These are phyloP conservation scores for Pecten maximus DNA, from an alignment of 2,888 invertebrate genomes.

Conservation along the genomic window DNA sequence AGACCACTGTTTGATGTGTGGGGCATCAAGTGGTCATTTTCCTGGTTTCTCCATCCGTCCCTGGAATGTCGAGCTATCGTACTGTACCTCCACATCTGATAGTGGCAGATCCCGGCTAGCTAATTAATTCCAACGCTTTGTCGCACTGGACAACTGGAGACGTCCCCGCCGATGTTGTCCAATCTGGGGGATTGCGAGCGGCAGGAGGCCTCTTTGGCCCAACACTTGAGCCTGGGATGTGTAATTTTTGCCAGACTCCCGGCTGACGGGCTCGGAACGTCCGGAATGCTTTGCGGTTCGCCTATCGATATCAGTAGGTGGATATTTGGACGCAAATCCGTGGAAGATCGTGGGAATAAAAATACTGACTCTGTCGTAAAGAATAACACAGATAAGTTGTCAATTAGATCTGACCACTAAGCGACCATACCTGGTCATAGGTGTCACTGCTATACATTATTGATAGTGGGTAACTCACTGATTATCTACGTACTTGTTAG, in stretches of 20 bases:
- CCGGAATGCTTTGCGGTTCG: conserved; percentile 30
- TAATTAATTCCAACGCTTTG: conserved; percentile 20
- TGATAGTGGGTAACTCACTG: background rate
- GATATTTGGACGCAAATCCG: background rate
- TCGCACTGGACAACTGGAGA: background rate
- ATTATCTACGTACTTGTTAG: background rate
- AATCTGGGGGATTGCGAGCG: conserved; percentile 5
- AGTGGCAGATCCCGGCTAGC: background rate
- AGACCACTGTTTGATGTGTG: background rate
- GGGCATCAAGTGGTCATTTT: background rate
- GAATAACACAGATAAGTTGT: background rate
- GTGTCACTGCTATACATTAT: background rate
- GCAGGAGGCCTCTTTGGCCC: conserved; percentile 20
- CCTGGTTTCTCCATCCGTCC: background rate
- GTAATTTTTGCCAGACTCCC: conserved; percentile 1
- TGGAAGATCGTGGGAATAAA: conserved; percentile 21
- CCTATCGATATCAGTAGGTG: background rate
- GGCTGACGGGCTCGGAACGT: background rate
- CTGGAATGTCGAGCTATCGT: conserved; percentile 4
- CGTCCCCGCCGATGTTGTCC: background rate
- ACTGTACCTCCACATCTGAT: background rate
- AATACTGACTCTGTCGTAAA: conserved; percentile 4
- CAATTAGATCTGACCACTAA: background rate
- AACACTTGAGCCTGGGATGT: background rate
- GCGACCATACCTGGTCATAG: background rate